Evolutionary conservation across 2,888 invertebrate species (phyloP).

Genomic region (Drosophila maculinotata): DNA sequence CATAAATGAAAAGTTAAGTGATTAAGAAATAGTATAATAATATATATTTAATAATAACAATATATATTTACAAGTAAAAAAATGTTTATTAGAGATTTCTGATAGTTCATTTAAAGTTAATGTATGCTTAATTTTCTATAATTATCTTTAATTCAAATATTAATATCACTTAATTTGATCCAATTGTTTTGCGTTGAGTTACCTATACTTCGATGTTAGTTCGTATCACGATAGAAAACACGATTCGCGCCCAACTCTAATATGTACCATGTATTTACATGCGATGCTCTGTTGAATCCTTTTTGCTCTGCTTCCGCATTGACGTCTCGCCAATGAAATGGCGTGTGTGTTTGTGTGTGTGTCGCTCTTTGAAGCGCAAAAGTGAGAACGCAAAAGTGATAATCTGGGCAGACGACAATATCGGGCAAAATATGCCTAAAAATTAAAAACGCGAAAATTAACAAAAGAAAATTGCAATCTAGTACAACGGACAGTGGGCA

Average conservation of each 20-base stretch:
- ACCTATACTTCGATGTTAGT: neutral
- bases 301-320: conserved; percentile 42
- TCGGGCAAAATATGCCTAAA: conserved; percentile 13
- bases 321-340: conserved; percentile 7
- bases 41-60: too few species aligned
- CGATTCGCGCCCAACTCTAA: neutral
- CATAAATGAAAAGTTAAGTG: too few species aligned
- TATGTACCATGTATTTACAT: conserved; percentile 15
- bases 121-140: too few species aligned
- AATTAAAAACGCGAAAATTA: conserved; percentile 23
- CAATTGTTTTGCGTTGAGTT: too few species aligned
- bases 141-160: too few species aligned
- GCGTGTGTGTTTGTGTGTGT: conserved; percentile 7
- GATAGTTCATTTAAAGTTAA: too few species aligned
- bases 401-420: conserved; percentile 16
- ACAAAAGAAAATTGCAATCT: conserved; percentile 15
- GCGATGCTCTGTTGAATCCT: conserved; percentile 41
- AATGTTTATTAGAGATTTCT: too few species aligned
- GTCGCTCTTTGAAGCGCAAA: conserved; percentile 22
- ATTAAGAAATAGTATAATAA: too few species aligned
- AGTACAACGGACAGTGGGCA: neutral
- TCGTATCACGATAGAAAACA: neutral
- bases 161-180: too few species aligned
- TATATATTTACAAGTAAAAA: too few species aligned
- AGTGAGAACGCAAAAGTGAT: conserved; percentile 32